These are phyloP conservation scores for Ichneumoninae sp. DNA, from an alignment of 2,888 invertebrate species.

Conservation along the genomic window DNA sequence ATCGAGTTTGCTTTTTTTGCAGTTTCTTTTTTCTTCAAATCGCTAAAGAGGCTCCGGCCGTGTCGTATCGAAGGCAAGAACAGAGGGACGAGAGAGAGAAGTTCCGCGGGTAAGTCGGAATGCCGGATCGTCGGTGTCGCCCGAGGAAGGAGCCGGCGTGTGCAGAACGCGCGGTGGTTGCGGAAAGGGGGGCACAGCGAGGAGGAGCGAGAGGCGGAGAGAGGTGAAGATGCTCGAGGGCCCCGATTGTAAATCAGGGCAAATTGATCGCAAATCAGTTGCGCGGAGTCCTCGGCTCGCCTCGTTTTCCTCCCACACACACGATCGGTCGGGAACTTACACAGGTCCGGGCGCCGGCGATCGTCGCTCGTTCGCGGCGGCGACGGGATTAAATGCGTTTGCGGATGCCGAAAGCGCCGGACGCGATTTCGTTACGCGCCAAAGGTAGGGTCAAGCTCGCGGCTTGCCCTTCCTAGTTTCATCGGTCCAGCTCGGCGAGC, in stretches of 20 bases:
- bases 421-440: not conserved
- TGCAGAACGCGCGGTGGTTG: not conserved
- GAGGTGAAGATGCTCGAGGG: slow-evolving; percentile 60
- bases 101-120: slow-evolving; percentile 55
- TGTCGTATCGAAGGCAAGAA: slow-evolving; percentile 34
- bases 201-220: slow-evolving; percentile 41
- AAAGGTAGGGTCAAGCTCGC: not conserved
- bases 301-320: slow-evolving; percentile 41
- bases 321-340: not conserved
- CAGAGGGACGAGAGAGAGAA: slow-evolving; percentile 16
- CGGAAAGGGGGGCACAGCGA: slow-evolving; percentile 23
- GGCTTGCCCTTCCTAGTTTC: not conserved
- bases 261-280: slow-evolving; percentile 83
- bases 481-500: not conserved
- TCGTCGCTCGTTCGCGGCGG: slow-evolving; percentile 6
- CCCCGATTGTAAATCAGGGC: slow-evolving; percentile 82
- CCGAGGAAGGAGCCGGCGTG: slow-evolving; percentile 22
- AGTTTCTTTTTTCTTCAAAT: slow-evolving; percentile 8
- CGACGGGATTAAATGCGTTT: not conserved
- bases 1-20: not conserved
- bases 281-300: slow-evolving; percentile 64
- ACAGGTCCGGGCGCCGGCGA: slow-evolving; percentile 31
- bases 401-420: not conserved
- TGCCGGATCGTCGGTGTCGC: slow-evolving; percentile 38
- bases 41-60: slow-evolving; percentile 13